phyloP scores from a whole-genome alignment of 2,797 vertebrate genomes.

The Neomorphus geoffroyi region DNA sequence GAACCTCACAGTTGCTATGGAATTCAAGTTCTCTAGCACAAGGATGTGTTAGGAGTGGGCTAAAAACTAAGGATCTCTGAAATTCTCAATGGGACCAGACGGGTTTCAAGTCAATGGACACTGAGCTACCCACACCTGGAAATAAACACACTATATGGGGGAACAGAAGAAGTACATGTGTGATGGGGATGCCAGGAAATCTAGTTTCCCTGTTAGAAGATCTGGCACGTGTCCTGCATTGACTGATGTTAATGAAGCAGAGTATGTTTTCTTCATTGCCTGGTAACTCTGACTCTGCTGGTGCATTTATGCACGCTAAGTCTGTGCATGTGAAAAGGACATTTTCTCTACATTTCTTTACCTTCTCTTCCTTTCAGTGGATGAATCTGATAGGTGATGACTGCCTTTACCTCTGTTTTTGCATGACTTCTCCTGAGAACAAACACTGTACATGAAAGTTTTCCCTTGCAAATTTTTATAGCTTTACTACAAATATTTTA shows the following conservation, averaged over 20 bases:
- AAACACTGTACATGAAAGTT: background rate
- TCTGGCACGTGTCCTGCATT: background rate
- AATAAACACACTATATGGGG: background rate
- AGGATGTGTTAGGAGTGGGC: background rate
- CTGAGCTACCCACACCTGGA: background rate
- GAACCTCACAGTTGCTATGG: background rate
- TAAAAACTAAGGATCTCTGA: background rate
- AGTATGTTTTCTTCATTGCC: background rate
- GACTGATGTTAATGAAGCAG: background rate
- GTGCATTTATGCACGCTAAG: background rate
- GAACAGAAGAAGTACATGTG: background rate
- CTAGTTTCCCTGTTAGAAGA: background rate
- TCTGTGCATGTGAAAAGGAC: background rate
- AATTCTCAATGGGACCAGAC: background rate
- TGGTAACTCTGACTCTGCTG: background rate
- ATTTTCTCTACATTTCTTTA: background rate
- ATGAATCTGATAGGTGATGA: background rate
- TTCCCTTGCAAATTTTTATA: background rate
- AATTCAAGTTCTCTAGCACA: background rate
- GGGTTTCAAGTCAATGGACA: background rate
- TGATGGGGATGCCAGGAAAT: background rate
- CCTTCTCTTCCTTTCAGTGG: background rate
- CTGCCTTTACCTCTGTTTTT: background rate
- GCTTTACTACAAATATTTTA: constrained; percentile 3
- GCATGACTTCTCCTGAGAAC: background rate